A percentile compares a stretch with the other conserved stretches of the same genome.
These are phyloP conservation scores for Tylochromis polylepis DNA, from an alignment of 2,113 vertebrate species.

Conservation along the genomic window DNA sequence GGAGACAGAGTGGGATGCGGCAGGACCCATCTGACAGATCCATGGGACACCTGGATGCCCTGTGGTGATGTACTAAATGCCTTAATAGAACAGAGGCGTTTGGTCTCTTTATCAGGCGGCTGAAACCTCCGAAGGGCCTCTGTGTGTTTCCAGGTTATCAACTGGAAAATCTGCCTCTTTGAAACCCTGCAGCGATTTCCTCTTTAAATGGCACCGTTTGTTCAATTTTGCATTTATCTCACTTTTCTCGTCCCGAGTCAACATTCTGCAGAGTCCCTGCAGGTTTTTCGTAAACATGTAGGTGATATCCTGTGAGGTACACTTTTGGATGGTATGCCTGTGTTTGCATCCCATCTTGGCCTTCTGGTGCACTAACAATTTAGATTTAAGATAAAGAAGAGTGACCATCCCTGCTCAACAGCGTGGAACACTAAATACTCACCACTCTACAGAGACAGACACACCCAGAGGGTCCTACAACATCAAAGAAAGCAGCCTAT, in stretches of 20 bases:
- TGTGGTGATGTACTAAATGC: neutral
- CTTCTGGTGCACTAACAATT: neutral
- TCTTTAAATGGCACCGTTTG: slow-evolving; percentile 17
- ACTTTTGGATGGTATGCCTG: neutral
- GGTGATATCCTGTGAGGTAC: neutral
- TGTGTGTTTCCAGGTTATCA: slow-evolving; percentile 1
- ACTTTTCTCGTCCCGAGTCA: slow-evolving; percentile 3
- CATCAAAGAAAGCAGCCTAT: neutral
- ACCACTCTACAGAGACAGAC: neutral
- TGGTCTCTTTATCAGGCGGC: neutral
- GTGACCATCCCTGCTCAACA: neutral
- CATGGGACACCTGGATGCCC: neutral
- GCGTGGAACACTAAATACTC: neutral
- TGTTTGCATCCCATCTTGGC: slow-evolving; percentile 5
- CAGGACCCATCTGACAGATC: slow-evolving; percentile 14
- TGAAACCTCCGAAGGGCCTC: neutral
- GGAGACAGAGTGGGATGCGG: neutral
- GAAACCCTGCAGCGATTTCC: neutral
- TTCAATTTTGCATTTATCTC: slow-evolving; percentile 26
- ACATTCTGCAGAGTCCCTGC: neutral
- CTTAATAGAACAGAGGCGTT: neutral
- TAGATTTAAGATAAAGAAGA: neutral
- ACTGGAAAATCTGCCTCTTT: neutral
- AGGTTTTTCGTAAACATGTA: neutral
- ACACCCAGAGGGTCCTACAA: neutral